These are phyloP conservation scores for Perognathus longimembris DNA, from an alignment of 2,113 vertebrate genomes.

Conservation along the genomic window DNA sequence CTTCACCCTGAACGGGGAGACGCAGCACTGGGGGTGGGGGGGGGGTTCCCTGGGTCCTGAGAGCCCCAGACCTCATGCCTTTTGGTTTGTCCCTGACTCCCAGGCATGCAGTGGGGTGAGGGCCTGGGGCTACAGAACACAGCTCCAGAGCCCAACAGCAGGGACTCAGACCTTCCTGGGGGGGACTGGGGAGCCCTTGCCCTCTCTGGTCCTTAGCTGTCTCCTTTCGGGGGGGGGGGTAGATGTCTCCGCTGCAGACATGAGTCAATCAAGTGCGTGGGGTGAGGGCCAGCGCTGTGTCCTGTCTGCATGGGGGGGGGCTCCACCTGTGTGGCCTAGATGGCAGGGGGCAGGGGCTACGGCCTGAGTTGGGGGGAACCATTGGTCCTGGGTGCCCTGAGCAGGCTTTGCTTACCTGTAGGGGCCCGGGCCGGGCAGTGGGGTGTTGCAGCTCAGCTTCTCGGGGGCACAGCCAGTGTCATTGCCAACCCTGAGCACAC, in stretches of 20 bases:
- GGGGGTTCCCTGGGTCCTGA: not conserved
- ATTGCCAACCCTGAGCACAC: slow-evolving; percentile 82
- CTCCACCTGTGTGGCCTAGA: too few relatives aligned
- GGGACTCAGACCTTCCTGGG: not conserved
- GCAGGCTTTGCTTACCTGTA: slow-evolving; percentile 79
- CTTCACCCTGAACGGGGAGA: slow-evolving; percentile 82
- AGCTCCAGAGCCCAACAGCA: not conserved
- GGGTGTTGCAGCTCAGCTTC: slow-evolving; percentile 77
- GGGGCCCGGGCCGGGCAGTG: slow-evolving; percentile 76
- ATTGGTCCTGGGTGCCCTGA: too few relatives aligned
- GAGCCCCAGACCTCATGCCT: not conserved
- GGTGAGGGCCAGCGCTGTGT: too few relatives aligned
- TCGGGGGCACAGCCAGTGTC: slow-evolving; percentile 68
- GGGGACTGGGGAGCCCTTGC: not conserved
- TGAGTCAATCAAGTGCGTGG: not conserved
- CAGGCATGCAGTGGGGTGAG: not conserved
- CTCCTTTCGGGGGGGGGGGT: not conserved
- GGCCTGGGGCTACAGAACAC: not conserved
- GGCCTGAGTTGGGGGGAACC: too few relatives aligned
- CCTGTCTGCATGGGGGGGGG: not conserved
- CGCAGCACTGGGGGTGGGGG: not conserved
- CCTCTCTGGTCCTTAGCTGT: not conserved
- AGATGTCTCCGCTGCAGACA: not conserved
- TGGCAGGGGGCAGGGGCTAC: too few relatives aligned
- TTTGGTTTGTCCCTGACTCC: not conserved